Base-by-base conservation (phyloP, 2,888 invertebrate genomes). In the Liodrosophila aerea region DNA sequence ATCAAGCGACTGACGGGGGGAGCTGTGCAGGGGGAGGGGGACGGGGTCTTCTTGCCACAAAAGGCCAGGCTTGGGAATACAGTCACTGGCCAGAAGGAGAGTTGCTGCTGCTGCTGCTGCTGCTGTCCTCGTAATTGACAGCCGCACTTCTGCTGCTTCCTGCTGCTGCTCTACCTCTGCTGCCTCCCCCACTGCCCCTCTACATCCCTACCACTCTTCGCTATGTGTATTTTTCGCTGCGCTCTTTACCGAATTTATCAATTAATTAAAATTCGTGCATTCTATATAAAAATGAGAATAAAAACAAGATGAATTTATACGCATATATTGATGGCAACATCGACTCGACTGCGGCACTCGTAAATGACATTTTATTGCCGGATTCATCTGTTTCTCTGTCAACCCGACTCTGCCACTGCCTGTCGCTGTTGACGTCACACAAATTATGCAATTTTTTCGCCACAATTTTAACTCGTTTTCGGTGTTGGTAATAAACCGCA, bases 221-320 rank as follows among this genome's bases (percentile, higher is more conserved):
- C 29, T 45, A 50, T 64, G 44, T 57, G 15, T 29, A 57, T 36
- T 41, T 37, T 43, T 39, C 31, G 22, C 39, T 31, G 27, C 57
- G 62, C 73, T 82, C 85, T 68, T 85, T 82, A 85, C 78, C 80
- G 82, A 86, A 82, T 82, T 82, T 82, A 87, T 85, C 82, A 82
- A 82, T 82, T 82, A 82, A 82, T 82, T 82, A 86, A 82, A 86
- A 82, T 86, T 81, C 86, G 87, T 80, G 82, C 84, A 82, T 86
- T 87, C 68, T 78, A 69, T 77, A 68, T 62, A 62, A 66, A 80
- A 80, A 80, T 76, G 64, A 60, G 75, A 78, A 62, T 60, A 36
- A 39, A 64, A 56, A 57, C 36, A 46, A 62, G 50, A 66, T 57
- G 58, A 45, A 52, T 61, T 49, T 56, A 58, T 70, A 51, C 43